Base-by-base conservation (phyloP, 2,113 vertebrate genomes). In the Alouatta palliata region DNA sequence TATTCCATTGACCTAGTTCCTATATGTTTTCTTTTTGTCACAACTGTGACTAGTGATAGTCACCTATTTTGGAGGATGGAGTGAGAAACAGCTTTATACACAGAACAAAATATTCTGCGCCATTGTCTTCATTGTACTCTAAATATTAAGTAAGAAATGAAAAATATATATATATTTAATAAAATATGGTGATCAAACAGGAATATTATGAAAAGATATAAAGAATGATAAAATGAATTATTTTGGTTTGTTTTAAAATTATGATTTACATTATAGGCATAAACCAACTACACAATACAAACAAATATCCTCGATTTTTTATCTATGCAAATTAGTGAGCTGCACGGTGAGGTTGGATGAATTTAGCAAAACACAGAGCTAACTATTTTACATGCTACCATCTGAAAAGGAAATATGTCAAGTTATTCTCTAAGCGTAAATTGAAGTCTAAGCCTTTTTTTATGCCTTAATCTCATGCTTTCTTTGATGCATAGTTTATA, bases 401-500 rank as follows among this genome's bases (percentile, higher is more conserved):
- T 84, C 66, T 95, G 45, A 94, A 96, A 56, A 73, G 73, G 81
- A 94, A 88, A 97, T 85, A 97, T 97, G 95, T 86, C 73, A 92
- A 96, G 52, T 85, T 86, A 96, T 95, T 97, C 76, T 96, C 87
- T 19, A 90, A 97, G 85, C 93, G 76, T 92, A 96, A 96, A 86
- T 58, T 92, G 58, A 91, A 85, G 80, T 16, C 87, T 90, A 71
- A 86, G 45, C 32, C 14, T 81, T 91, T 95, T 97, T 91, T 43
- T 37, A 94, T 95, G 85, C 45, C 85, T 97, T 95, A 88, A 95
- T 97, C 84, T 83, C 77, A 35, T 90, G 40, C 35, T 68, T 88
- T 90, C 81, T 73, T 94, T 96, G 92, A 96, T 93, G 91, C 66
- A 96, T 97, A 96, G 56, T 85, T 94, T 95, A 96, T 96, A 87